Evolutionary conservation across 2,113 vertebrate genomes (phyloP).

Genomic region (Dasyornis broadbenti): DNA sequence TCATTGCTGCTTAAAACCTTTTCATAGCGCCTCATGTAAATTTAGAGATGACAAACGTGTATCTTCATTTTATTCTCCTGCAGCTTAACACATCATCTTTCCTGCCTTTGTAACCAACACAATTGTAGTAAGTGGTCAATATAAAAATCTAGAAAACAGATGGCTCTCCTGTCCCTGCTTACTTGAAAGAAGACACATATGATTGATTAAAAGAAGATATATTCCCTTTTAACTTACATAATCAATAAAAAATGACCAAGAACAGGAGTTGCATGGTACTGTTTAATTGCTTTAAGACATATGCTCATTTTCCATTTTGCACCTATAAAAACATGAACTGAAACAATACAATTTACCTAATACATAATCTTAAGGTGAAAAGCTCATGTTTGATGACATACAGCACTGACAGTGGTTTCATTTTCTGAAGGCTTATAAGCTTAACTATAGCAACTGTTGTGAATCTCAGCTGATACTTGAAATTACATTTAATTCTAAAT

Average conservation of each 20-base stretch:
- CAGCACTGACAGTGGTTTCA: neutral
- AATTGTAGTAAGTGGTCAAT: neutral
- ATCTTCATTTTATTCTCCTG: neutral
- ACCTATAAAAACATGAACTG: neutral
- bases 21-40: neutral
- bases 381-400: neutral
- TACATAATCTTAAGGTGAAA: neutral
- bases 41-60: neutral
- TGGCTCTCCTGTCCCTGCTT: neutral
- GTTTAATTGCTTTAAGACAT: neutral
- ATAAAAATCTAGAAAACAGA: neutral
- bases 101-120: neutral
- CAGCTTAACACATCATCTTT: neutral
- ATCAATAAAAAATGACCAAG: neutral
- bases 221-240: neutral
- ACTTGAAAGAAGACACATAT: neutral
- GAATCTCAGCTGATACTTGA: neutral
- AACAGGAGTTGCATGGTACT: neutral
- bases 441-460: neutral
- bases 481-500: neutral
- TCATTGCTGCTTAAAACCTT: neutral
- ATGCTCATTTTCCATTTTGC: neutral
- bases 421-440: neutral
- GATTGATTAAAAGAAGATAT: neutral
- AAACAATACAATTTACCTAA: neutral